These are phyloP conservation scores for Paratilapia polleni DNA, from an alignment of 2,113 vertebrate genomes.

Conservation along the genomic window DNA sequence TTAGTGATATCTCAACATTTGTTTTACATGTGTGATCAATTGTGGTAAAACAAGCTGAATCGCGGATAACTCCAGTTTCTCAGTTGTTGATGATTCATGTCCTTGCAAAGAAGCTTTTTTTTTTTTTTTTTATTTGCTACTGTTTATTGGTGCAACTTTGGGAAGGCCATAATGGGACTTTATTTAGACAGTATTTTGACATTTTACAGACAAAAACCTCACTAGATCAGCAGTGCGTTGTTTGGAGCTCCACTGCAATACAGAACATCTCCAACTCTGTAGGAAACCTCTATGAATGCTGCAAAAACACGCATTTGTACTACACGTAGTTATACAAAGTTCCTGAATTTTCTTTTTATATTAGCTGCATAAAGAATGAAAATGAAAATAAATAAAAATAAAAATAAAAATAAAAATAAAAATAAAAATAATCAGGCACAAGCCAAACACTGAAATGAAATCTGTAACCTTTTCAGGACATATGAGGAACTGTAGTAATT, in stretches of 20 bases:
- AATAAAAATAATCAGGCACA: constrained; percentile 12
- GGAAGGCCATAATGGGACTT: too few species aligned
- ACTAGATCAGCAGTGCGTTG: not conserved
- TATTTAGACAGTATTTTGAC: too few species aligned
- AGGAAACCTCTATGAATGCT: not conserved
- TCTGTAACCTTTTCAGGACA: constrained; percentile 55
- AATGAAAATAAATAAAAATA: not conserved
- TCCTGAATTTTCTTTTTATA: too few species aligned
- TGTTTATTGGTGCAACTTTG: too few species aligned
- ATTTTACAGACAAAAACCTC: not conserved
- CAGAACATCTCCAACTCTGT: not conserved
- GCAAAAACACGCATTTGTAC: not conserved
- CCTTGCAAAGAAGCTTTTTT: not conserved
- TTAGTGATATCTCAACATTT: not conserved
- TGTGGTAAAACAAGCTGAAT: not conserved
- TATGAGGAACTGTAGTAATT: constrained; percentile 46
- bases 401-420: not conserved
- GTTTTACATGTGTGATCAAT: not conserved
- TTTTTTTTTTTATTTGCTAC: not conserved
- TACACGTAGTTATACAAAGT: not conserved
- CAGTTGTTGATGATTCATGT: not conserved
- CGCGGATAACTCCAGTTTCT: not conserved
- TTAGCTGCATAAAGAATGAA: too few species aligned
- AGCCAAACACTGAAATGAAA: constrained; percentile 10
- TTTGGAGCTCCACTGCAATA: not conserved